Evolutionary conservation across 2,797 vertebrate genomes (phyloP), one percentile per base, ranked within the genome.

Genomic region (Siniperca scherzeri): DNA sequence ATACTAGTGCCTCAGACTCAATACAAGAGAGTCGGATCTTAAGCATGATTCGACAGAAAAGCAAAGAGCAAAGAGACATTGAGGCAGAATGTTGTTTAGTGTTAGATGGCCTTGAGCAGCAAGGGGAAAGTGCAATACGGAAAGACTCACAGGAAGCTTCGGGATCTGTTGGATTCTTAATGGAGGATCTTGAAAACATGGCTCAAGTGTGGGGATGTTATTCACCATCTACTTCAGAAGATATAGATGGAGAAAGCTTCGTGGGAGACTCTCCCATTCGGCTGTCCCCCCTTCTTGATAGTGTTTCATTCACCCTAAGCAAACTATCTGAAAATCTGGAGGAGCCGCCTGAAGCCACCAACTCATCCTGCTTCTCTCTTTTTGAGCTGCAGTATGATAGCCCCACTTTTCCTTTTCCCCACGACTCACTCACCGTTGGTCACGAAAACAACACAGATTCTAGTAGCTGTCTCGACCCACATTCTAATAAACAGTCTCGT

Each of bases 81-180:
- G 98, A 98, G 97, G 98, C 98, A 94, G 98, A 98, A 95, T 97
- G 97, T 97, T 97, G 96, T 97, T 97, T 98, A 97, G 97, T 98
- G 96, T 97, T 99, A 96, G 98, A 98, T 93, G 98, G 96, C 94
- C 95, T 97, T 96, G 97, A 97, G 96, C 97, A 98, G 97, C 97
- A 96, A 97, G 97, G 97, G 97, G 96, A 98, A 97, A 98, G 98
- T 99, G 99, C 99, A 99, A 99, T 99, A 99, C 97, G 96, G 97
- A 96, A 96, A 89, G 97, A 98, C 93, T 96, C 96, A 50, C 94
- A 97, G 96, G 96, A 97, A 94, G 95, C 96, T 93, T 95, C 95
- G 82, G 97, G 96, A 93, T 97, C 97, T 73, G 97, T 98, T 93
- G 97, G 96, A 88, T 97, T 97, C 91, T 95, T 97, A 85, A 96